phyloP scores from a whole-genome alignment of 2,113 vertebrate genomes.

The Microcebus jonahi region DNA sequence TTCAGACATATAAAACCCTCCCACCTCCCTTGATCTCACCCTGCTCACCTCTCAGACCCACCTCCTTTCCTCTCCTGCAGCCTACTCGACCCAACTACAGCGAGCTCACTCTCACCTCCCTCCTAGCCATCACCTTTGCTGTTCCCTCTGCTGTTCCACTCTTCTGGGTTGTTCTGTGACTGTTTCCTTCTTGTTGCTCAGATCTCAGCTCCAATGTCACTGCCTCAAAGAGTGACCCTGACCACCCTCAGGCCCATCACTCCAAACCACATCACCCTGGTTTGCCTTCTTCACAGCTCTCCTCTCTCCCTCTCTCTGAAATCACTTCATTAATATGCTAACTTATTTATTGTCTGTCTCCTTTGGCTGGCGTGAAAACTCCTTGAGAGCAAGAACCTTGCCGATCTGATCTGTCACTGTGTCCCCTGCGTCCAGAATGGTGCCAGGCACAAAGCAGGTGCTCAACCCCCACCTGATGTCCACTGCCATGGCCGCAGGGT shows the following conservation, averaged over 20 bases:
- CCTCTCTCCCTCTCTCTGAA: background rate
- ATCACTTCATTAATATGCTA: background rate
- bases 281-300: background rate
- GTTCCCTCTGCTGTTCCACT: background rate
- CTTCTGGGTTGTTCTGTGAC: background rate
- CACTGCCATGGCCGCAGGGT: background rate
- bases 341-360: background rate
- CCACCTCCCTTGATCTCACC: background rate
- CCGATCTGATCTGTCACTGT: background rate
- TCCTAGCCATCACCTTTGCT: background rate
- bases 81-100: background rate
- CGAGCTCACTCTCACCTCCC: background rate
- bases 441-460: background rate
- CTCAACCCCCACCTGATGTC: background rate
- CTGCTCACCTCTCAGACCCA: background rate
- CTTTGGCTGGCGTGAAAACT: background rate
- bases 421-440: background rate
- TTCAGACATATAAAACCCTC: background rate
- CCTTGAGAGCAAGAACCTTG: background rate
- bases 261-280: background rate
- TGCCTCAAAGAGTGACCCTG: background rate
- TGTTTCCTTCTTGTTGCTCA: background rate
- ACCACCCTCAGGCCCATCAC: background rate
- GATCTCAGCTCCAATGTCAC: background rate
- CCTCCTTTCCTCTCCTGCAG: background rate